Evolutionary conservation across 2,113 vertebrate species (phyloP).

Genomic region (Tachycineta bicolor): DNA sequence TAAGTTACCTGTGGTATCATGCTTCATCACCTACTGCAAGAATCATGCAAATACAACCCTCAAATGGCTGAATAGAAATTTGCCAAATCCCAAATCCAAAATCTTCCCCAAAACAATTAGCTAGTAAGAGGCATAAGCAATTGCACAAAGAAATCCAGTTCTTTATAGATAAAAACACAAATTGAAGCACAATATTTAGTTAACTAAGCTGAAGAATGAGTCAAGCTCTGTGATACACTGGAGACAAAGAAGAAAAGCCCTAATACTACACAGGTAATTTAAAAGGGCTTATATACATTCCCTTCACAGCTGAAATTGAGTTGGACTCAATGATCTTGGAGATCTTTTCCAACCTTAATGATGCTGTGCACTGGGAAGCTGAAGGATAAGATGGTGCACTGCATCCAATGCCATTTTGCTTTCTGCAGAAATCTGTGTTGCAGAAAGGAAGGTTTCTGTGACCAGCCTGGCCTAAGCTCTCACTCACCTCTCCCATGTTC

Average conservation of each 20-base stretch:
- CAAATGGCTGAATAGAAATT: not conserved
- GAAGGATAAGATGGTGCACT: not conserved
- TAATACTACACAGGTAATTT: not conserved
- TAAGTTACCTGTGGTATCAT: not conserved
- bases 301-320: not conserved
- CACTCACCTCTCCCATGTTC: not conserved
- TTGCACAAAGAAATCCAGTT: not conserved
- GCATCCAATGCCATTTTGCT: not conserved
- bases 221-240: not conserved
- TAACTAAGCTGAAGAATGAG: not conserved
- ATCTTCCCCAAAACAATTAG: not conserved
- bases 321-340: not conserved
- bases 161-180: not conserved
- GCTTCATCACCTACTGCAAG: not conserved
- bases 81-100: conserved; percentile 5
- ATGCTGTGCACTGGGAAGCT: not conserved
- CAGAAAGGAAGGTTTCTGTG: not conserved
- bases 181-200: not conserved
- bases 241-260: not conserved
- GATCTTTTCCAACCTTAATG: not conserved
- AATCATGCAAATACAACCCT: not conserved
- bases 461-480: not conserved
- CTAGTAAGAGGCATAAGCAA: not conserved
- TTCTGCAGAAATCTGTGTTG: not conserved
- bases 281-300: not conserved